Base-by-base conservation (phyloP, 2,888 invertebrate species). In the Phortica magna region DNA sequence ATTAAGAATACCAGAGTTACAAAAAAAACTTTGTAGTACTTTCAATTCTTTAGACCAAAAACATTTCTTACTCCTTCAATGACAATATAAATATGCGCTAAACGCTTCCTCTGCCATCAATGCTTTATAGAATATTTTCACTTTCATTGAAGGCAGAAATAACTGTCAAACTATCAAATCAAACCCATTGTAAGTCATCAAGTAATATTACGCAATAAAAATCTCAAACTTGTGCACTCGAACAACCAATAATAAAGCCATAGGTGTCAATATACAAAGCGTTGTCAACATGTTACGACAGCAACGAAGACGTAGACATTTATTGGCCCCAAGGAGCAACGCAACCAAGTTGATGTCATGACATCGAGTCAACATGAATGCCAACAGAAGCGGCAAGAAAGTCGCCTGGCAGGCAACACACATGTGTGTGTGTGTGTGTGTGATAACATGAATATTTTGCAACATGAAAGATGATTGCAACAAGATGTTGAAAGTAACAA, bases 251-350 rank as follows among this genome's bases (percentile, higher is more conserved):
- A 68, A 68, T 31, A 61, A 43, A 79, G 79, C 75, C 80, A 80
- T 78, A 85, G 85, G 87, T 86, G 85, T 86, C 88, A 85, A 79
- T 81, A 77, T 84, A 87, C 87, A 88, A 88, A 83, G 82, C 70
- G 22, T 0, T 14, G 39, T 17, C 70, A 71, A 71, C 70, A 31
- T 31, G 67, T 31, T 31, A 71, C 55, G 22, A 71, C 70, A 31
- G 31, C 31, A 31, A 31, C 31, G 31, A 31, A 31, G 31, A 4
- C 31, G 31, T 4, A 31, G 70, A 71, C 70, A 71, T 71, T 71
- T 71, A 71, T 71, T 71, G 53, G 42, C 70, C 70, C 42, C 53
- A 42, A 71, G 70, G 19, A 71, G n/a, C 61, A 19, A 61, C 10
- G 19, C 7, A 31, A 31, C 31, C 3, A 4, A 31, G 31, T 31